Base-by-base conservation (phyloP, 35 echinoderm and acorn worm species). In the Hemicentrotus pulcherrimus region DNA sequence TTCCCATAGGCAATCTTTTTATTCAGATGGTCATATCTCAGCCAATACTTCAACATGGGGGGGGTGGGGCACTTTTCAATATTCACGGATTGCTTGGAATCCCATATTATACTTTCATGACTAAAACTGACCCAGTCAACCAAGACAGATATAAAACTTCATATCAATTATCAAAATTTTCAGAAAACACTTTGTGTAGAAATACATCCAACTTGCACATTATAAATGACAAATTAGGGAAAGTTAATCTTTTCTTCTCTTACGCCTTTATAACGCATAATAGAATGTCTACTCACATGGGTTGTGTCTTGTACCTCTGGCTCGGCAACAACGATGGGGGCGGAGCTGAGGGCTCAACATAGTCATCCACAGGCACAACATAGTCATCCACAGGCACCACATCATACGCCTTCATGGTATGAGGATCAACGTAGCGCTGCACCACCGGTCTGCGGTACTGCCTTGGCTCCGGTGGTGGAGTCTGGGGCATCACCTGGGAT, bases 341-440 rank as follows among this genome's bases (percentile, higher is more conserved):
- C 91, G 91, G 91, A 11, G 91, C 91, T 14, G 32, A 46, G 46
- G 91, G 91, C 46, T 93, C 91, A 13, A 93, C 48, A 58, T 93
- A 48, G 48, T 58, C 46, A 28, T 93, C 46, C 12, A 47, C 48
- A 47, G 91, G 91, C 45, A 50, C 91, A 10, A 92, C 48, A 55
- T 92, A 48, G 48, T 58, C 46, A 28, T 93, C 46, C 12, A 47
- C 48, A 47, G 91, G 91, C 48, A 93, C 91, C 48, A 93, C 91
- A 47, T 93, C 91, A 58, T 93, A 93, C 3, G 91, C 48, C 48
- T 93, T 93, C 91, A 93, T 93, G 46, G 91, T 93, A 14, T 22
- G 45, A 12, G 91, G 91, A 47, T 93, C 91, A 32, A 93, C 3
- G 91, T 93, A 93, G 47, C 91, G 91, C 16, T 93, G 91, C 46